Percentiles rank a stretch among this genome's conserved stretches.
phyloP scores from a whole-genome alignment of 92 coral and sea anemone genomes.

The Epizoanthus scotinus region DNA sequence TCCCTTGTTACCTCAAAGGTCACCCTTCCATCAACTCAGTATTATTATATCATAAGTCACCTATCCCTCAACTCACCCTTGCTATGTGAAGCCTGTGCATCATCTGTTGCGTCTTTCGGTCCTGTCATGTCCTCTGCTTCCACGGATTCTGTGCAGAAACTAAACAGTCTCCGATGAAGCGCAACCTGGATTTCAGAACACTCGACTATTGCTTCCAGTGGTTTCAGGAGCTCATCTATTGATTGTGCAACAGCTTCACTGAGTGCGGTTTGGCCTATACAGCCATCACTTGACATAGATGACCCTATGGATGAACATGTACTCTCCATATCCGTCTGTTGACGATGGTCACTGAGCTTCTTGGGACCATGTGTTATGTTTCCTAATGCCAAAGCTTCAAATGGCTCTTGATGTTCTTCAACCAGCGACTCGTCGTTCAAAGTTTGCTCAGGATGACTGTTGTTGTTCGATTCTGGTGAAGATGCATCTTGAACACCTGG shows the following conservation, averaged over 20 bases:
- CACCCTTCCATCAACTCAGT: background rate
- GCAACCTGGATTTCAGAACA: conserved; percentile 22
- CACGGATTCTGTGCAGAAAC: no score
- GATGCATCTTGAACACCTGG: no score
- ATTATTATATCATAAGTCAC: no score
- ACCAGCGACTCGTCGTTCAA: background rate
- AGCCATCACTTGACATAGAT: background rate
- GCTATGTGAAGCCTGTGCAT: background rate
- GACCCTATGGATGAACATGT: background rate
- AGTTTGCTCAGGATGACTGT: no score
- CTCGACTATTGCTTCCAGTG: conserved; percentile 28
- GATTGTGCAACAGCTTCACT: background rate
- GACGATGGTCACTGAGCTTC: background rate
- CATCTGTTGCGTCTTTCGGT: background rate
- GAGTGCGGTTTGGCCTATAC: background rate
- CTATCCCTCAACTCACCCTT: no score
- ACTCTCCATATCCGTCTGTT: background rate
- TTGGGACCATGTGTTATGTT: background rate
- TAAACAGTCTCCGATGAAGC: conserved; percentile 16
- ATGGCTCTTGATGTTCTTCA: background rate
- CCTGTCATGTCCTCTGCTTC: no score
- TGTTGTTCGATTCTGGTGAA: no score
- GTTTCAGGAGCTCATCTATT: no score
- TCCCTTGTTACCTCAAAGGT: no score
- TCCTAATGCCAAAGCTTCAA: background rate